Conservation (phyloP, 1,140 invertebrate species). For the Drosophila kurseongensis region DNA sequence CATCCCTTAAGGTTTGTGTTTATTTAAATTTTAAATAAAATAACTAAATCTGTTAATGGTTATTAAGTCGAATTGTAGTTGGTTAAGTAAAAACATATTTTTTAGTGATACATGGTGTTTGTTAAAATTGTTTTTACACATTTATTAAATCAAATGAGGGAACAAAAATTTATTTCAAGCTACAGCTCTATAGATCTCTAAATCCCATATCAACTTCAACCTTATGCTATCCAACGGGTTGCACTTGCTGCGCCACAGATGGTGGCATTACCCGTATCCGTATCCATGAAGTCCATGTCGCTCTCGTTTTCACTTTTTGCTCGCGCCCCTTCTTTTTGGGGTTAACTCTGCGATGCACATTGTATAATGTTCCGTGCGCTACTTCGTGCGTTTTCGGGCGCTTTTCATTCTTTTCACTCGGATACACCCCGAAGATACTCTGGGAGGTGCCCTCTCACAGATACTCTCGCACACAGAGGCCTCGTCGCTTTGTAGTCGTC, state of each 20-base stretch:
- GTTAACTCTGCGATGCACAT: conserved; percentile 71
- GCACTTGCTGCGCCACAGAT: conserved; percentile 39
- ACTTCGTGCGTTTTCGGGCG: conserved; percentile 45
- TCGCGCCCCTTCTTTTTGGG: conserved; percentile 45
- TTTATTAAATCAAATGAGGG: too few species aligned
- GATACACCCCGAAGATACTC: conserved; percentile 41
- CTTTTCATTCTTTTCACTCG: conserved; percentile 45
- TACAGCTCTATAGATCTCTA: too few species aligned
- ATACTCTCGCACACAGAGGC: conserved; percentile 20
- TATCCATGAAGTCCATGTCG: conserved; percentile 39
- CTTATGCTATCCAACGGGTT: conserved; percentile 16
- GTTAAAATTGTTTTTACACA: too few species aligned
- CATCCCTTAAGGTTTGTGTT: too few species aligned
- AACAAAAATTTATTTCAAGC: too few species aligned
- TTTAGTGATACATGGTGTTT: too few species aligned
- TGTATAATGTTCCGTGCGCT: conserved; percentile 66
- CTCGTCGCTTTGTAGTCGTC: conserved; percentile 61
- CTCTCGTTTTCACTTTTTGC: conserved; percentile 46
- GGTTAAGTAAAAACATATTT: too few species aligned
- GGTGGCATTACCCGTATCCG: conserved; percentile 15
- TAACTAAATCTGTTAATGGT: too few species aligned
- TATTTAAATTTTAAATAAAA: too few species aligned
- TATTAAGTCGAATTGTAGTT: too few species aligned
- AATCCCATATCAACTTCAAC: conserved; percentile 1
- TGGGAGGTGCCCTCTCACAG: conserved; percentile 57